A percentile compares a stretch with the other conserved stretches of the same genome.
phyloP scores from a whole-genome alignment of 2,113 vertebrate species.

The Gymnobelideus leadbeateri region DNA sequence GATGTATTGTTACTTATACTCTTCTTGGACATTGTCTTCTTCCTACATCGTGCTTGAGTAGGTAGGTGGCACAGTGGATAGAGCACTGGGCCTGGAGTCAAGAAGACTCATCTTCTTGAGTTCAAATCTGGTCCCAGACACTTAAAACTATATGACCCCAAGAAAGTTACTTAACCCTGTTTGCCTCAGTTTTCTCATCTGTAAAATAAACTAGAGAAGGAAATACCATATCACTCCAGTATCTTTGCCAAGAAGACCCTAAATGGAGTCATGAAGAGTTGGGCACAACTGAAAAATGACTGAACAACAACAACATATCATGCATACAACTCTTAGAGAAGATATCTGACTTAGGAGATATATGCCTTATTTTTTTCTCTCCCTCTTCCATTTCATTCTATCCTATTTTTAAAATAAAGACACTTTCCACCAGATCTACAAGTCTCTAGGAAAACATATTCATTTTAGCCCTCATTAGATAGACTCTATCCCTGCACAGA shows the following conservation, averaged over 20 bases:
- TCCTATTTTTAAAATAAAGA: constrained; percentile 4
- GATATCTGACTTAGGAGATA: neutral
- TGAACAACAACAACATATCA: neutral
- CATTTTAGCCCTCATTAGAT: neutral
- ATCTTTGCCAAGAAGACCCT: neutral
- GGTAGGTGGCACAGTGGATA: neutral
- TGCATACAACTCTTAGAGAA: neutral
- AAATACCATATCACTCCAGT: neutral
- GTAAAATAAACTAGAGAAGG: neutral
- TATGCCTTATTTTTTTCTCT: neutral
- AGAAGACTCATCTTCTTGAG: neutral
- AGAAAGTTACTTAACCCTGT: neutral
- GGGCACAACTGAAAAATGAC: neutral
- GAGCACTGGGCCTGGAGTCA: neutral
- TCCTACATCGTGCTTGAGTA: neutral
- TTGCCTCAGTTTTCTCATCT: neutral
- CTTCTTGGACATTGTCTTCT: neutral
- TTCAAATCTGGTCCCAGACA: neutral
- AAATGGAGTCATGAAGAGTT: neutral
- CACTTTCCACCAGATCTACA: neutral
- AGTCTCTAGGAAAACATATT: neutral
- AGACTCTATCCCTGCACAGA: neutral
- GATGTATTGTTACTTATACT: neutral
- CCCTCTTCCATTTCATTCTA: neutral
- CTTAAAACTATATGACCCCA: neutral